phyloP scores from a whole-genome alignment of 2,797 vertebrate genomes.

The Acipenser ruthenus region DNA sequence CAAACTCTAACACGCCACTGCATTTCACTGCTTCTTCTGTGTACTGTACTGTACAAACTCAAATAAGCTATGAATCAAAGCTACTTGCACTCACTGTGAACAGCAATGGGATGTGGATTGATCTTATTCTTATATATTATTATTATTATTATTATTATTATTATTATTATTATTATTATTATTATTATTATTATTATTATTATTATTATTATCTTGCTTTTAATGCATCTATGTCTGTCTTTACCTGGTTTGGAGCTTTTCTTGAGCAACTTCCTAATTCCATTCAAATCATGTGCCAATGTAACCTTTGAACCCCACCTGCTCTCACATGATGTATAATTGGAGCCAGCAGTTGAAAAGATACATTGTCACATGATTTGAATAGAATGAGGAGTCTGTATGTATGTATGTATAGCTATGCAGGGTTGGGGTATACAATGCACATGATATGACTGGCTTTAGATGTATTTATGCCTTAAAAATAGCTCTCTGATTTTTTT shows the following conservation, averaged over 20 bases:
- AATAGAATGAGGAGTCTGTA: too few species aligned
- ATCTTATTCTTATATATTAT: not conserved
- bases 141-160: not conserved
- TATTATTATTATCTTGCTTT: not conserved
- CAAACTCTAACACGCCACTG: too few species aligned
- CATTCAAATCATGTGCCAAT: too few species aligned
- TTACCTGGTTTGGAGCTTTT: not conserved
- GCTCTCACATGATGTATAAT: too few species aligned
- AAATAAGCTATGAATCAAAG: not conserved
- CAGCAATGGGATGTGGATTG: not conserved
- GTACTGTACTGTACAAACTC: not conserved
- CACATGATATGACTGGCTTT: not conserved
- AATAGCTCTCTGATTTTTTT: not conserved
- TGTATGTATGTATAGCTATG: too few species aligned
- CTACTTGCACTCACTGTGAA: not conserved
- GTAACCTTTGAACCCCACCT: too few species aligned
- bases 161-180: not conserved
- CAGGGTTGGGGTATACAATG: not conserved
- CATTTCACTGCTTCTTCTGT: too few species aligned
- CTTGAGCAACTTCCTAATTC: not conserved
- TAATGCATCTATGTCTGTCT: not conserved
- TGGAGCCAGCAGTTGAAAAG: too few species aligned
- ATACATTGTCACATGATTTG: too few species aligned
- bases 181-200: not conserved
- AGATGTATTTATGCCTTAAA: not conserved